Conservation (phyloP, 2,797 vertebrate genomes). For the Phalanger gymnotis region DNA sequence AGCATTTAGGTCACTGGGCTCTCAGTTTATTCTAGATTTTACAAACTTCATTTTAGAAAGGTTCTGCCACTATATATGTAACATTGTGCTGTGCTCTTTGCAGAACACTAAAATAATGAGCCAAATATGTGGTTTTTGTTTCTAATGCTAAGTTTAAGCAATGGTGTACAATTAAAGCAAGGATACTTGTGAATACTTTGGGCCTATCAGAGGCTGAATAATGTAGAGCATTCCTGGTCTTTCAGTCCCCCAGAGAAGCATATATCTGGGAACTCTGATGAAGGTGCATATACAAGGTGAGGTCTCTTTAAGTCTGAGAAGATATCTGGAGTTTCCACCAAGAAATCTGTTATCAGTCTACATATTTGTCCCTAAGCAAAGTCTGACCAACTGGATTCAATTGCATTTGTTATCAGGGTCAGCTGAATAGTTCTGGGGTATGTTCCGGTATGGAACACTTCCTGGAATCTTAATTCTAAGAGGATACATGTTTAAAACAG, state of each 20-base stretch:
- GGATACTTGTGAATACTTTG: background rate
- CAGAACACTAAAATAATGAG: background rate
- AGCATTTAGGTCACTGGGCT: background rate
- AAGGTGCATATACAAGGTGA: background rate
- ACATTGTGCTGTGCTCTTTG: background rate
- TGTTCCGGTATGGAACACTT: background rate
- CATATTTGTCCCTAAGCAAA: background rate
- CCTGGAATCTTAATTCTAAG: background rate
- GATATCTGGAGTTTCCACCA: background rate
- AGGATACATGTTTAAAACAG: background rate
- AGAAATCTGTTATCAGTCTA: background rate
- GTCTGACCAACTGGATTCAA: background rate
- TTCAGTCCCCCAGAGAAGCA: background rate
- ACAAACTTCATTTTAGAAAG: background rate
- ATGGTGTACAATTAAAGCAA: background rate
- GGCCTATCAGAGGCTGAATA: background rate
- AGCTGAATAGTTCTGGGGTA: background rate
- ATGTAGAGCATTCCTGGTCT: background rate
- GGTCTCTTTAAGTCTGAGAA: background rate
- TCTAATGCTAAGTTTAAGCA: background rate
- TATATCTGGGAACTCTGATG: background rate
- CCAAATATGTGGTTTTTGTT: background rate
- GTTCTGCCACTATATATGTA: rapidly evolving
- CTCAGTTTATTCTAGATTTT: background rate
- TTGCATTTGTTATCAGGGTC: background rate